These are phyloP conservation scores for Cryptotis parvus DNA, from an alignment of 2,113 vertebrate species.

Conservation along the genomic window DNA sequence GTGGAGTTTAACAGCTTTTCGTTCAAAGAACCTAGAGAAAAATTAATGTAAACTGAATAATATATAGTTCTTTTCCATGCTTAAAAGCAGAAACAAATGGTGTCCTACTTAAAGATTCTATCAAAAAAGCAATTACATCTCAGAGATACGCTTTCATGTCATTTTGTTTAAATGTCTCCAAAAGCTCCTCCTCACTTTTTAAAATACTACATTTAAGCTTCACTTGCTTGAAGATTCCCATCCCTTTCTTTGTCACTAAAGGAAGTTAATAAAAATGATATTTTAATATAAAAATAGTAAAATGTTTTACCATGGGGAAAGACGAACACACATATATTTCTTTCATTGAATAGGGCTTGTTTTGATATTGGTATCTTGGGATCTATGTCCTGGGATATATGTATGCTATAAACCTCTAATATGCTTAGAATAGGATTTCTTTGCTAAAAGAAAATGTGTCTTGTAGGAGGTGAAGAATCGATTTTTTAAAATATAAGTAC, in stretches of 20 bases:
- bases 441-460: slow-evolving; percentile 54
- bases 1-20: not conserved
- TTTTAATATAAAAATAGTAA: slow-evolving; percentile 61
- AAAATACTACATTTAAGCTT: not conserved
- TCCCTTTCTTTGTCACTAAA: slow-evolving; percentile 52
- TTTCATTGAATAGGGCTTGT: slow-evolving; percentile 50
- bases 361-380: slow-evolving; percentile 57
- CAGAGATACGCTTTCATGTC: slow-evolving; percentile 19
- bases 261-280: slow-evolving; percentile 58
- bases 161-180: slow-evolving; percentile 39
- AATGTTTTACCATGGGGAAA: slow-evolving; percentile 22
- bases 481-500: slow-evolving; percentile 61
- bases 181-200: not conserved
- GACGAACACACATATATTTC: slow-evolving; percentile 58
- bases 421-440: slow-evolving; percentile 62
- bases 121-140: slow-evolving; percentile 54
- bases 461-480: slow-evolving; percentile 50
- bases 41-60: slow-evolving; percentile 44
- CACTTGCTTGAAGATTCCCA: not conserved
- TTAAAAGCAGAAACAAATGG: not conserved
- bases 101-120: slow-evolving; percentile 19
- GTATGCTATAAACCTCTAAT: slow-evolving; percentile 56
- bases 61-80: slow-evolving; percentile 6
- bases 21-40: slow-evolving; percentile 36
- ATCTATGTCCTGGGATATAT: slow-evolving; percentile 49